These are phyloP conservation scores for Pseudonaja textilis DNA, from an alignment of 2,113 vertebrate genomes.

Conservation along the genomic window DNA sequence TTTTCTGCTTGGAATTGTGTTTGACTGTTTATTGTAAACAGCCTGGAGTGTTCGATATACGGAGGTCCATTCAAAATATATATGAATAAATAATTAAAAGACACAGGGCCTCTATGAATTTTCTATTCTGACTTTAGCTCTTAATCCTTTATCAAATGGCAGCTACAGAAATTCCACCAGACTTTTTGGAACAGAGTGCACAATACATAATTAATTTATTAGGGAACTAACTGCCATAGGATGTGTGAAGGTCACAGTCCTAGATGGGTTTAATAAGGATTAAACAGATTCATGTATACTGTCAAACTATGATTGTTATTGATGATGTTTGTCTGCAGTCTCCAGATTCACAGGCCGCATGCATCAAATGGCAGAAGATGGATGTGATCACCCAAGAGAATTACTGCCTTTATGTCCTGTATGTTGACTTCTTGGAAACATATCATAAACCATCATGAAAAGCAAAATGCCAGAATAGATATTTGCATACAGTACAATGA, in stretches of 20 bases:
- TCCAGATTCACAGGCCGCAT: background rate
- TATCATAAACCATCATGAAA: background rate
- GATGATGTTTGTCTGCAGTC: background rate
- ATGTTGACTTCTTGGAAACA: background rate
- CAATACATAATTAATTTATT: slow-evolving; percentile 1
- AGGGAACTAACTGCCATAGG: background rate
- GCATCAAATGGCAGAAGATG: background rate
- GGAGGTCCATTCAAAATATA: background rate
- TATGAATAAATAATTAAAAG: background rate
- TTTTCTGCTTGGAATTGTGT: background rate
- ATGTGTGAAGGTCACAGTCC: background rate
- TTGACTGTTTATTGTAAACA: background rate
- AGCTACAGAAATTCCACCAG: background rate
- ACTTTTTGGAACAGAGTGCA: background rate
- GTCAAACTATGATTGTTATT: background rate
- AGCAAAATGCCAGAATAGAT: background rate
- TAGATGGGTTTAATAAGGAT: background rate
- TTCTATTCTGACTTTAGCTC: background rate
- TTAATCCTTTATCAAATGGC: background rate
- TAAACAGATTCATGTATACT: background rate
- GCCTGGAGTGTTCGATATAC: background rate
- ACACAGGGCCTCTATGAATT: background rate
- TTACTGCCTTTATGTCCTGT: background rate
- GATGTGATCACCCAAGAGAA: background rate
- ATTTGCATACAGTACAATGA: background rate